A percentile compares a stretch with the other conserved stretches of the same genome.
Conservation (phyloP, 2,888 invertebrate species). For the Ecliptopera silaceata region DNA sequence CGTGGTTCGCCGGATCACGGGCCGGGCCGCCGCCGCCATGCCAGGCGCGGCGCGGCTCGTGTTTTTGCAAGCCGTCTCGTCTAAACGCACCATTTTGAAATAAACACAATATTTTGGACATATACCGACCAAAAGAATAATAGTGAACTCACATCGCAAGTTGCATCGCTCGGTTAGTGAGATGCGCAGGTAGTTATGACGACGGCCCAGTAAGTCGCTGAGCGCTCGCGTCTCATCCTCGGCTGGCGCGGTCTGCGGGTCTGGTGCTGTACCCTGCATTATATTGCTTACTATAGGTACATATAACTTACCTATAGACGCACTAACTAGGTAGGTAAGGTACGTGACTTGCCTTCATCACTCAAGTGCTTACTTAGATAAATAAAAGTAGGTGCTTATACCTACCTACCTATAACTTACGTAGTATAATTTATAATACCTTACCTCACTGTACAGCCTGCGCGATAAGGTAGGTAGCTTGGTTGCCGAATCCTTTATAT, state of each 20-base stretch:
- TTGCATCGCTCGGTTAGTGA: conserved; percentile 98
- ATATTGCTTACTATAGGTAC: not conserved
- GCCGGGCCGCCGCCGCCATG: too few species aligned
- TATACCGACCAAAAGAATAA: not conserved
- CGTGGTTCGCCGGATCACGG: too few species aligned
- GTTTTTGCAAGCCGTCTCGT: too few species aligned
- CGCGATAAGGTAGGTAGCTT: not conserved
- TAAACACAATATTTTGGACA: too few species aligned
- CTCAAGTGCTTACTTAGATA: not conserved
- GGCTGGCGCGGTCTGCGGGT: conserved; percentile 13
- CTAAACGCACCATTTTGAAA: too few species aligned
- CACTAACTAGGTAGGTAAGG: not conserved
- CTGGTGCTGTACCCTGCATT: not conserved
- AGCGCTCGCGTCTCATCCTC: conserved; percentile 61
- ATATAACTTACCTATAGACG: not conserved
- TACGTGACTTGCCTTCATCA: too few species aligned
- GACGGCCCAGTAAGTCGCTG: conserved; percentile 92
- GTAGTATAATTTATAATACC: not conserved
- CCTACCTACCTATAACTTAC: not conserved
- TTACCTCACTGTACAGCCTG: conserved; percentile 28
- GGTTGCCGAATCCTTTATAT: not conserved
- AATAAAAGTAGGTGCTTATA: not conserved
- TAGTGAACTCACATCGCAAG: conserved; percentile 92
- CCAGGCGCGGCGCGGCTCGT: too few species aligned
- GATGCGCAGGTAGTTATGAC: conserved; percentile 96